Base-by-base conservation (phyloP, 2,113 vertebrate genomes). In the Proterorhinus semilunaris region DNA sequence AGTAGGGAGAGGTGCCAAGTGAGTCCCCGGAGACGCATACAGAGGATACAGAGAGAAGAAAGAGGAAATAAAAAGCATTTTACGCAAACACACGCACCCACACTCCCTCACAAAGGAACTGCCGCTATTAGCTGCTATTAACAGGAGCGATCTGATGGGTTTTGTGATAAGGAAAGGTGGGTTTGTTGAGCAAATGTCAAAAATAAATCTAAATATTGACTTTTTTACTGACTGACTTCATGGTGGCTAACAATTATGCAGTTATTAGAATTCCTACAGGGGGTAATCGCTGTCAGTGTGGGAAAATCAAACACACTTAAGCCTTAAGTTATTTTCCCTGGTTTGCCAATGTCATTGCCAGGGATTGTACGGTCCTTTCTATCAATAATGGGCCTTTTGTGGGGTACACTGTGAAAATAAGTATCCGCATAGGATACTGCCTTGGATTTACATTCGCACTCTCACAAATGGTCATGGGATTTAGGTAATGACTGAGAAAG, bases 1-100 rank as follows among this genome's bases (percentile, higher is more conserved):
- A 88, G 83, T 80, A 79, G 83, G 88, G 83, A 90, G 74, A 48
- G 84, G 80, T 89, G 90, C 89, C 90, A 90, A 91, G 86, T 85
- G 72, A 78, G 82, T 90, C 90, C 86, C 90, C 46, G 71, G 90
- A 90, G 87, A 86, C 85, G 71, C 69, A 90, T 90, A 77, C 69
- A 80, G 81, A 82, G 80, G 82, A 91, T 83, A 76, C 87, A 85
- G 85, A 81, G 80, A 85, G 85, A 89, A 82, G 85, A 89, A 83
- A 84, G 85, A 86, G 84, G 80, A 85, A 87, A 84, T 87, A 83
- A 85, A 89, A 86, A 71, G 66, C 72, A 75, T 74, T 79, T 81
- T 65, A 50, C 53, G 10, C 78, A 58, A 75, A 66, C 51, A 48
- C 72, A 52, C 58, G 27, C 62, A 2, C 64, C 62, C 21, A 16